phyloP scores from a whole-genome alignment of 1,140 invertebrate species.

The Bombus huntii region DNA sequence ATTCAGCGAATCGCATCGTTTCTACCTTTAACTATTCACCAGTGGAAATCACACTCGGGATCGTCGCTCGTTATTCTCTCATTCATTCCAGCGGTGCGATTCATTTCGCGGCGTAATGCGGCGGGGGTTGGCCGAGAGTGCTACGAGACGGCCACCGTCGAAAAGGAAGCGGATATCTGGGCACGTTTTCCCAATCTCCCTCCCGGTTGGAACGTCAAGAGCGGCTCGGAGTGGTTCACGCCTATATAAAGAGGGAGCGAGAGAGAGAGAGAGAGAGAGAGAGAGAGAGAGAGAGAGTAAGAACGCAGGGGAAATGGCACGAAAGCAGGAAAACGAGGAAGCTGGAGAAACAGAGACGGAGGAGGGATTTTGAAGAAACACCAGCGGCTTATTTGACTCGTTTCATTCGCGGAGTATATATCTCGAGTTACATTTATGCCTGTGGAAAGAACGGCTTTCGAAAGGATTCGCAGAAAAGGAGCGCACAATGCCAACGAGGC shows the following conservation, averaged over 20 bases:
- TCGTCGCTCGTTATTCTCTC: constrained; percentile 41
- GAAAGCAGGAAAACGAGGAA: neutral
- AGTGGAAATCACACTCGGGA: neutral
- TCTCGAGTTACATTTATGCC: constrained; percentile 55
- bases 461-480: constrained; percentile 37
- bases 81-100: constrained; percentile 28
- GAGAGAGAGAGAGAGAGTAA: no score
- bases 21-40: constrained; percentile 4
- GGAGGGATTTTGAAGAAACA: constrained; percentile 13
- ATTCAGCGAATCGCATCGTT: neutral
- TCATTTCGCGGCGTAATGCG: constrained; percentile 16
- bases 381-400: constrained; percentile 46
- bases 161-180: constrained; percentile 35
- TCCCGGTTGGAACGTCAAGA: constrained; percentile 37
- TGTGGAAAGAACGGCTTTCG: constrained; percentile 29
- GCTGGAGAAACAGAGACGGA: neutral
- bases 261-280: no score
- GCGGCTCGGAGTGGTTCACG: constrained; percentile 30
- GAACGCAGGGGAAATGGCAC: neutral
- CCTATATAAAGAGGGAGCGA: neutral
- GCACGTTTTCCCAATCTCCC: constrained; percentile 25
- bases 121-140: neutral
- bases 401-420: constrained; percentile 36
- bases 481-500: constrained; percentile 43
- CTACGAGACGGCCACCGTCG: neutral